Base-by-base conservation (phyloP, 2,888 invertebrate species). In the Tipula lateralis region DNA sequence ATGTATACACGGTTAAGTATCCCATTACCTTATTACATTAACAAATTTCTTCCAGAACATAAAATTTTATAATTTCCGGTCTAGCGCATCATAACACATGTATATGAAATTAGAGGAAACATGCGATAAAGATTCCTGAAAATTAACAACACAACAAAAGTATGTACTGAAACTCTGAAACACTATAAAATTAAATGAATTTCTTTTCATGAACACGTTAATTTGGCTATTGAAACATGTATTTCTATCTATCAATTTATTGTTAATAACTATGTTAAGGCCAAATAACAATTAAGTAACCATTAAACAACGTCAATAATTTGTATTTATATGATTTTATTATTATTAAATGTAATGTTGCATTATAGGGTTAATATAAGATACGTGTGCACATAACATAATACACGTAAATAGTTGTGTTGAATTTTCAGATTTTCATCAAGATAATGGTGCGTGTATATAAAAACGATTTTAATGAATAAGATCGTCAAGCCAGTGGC, bases 261-360 rank as follows among this genome's bases (percentile, higher is more conserved):
- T 66, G 24, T 66, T 66, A 66, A 66, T 66, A 66, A 66, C 24
- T 66, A 66, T 66, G 66, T 66, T 66, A 66, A 66, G 66, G 66
- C 24, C 66, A 66, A 2, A 66, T 12, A 24, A 66, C 24, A 66
- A 24, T 9, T 24, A 9, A 66, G 19, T 66, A 66, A 66, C 66
- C 66, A 66, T 12, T 24, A 24, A 19, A 66, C 12, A 24, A 9
- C 66, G 66, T 66, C 9, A 24, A 24, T 9, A 24, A 66, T 66
- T 2, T 6, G 1, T 50, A 50, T 66, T 66, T 19, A 66, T 24
- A 66, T 66, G 3, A 24, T 16, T 50, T n/a, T 12, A n/a, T 44
- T 44, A 32, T 32, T 32, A n/a, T 39, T 9, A 32, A 32, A 32
- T 32, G 7, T 32, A 39, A 1, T 39, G 7, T 13, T 7, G n/a